Percentiles rank a stretch among this genome's conserved stretches.
These are phyloP conservation scores for Tetrax tetrax DNA, from an alignment of 2,113 vertebrate genomes.

Conservation along the genomic window DNA sequence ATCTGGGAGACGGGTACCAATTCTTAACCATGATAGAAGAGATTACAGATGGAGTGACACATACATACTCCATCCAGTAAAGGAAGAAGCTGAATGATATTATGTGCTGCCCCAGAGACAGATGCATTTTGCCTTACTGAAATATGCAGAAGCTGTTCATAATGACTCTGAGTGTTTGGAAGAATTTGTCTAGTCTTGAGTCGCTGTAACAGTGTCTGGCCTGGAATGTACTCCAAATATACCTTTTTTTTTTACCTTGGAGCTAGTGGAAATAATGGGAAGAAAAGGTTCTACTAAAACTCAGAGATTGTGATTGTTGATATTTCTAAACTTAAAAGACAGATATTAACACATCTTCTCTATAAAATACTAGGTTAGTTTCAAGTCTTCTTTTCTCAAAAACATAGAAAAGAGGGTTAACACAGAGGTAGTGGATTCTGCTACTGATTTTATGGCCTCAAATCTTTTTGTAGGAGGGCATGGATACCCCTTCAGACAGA, in stretches of 20 bases:
- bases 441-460: neutral
- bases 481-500: neutral
- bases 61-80: neutral
- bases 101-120: neutral
- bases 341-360: neutral
- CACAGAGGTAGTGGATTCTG: neutral
- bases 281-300: neutral
- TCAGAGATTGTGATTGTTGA: neutral
- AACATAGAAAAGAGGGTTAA: neutral
- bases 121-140: neutral
- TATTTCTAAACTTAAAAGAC: neutral
- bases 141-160: neutral
- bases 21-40: neutral
- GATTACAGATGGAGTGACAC: neutral
- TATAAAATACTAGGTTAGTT: neutral
- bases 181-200: neutral
- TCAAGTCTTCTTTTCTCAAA: neutral
- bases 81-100: neutral
- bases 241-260: neutral
- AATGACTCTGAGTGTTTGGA: neutral
- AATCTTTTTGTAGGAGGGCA: neutral
- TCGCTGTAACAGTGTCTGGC: neutral
- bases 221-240: neutral
- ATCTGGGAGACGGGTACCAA: neutral
- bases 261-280: neutral